Evolutionary conservation across 2,113 vertebrate genomes (phyloP), one percentile per base, ranked within the genome.

Genomic region (Dipodomys spectabilis): DNA sequence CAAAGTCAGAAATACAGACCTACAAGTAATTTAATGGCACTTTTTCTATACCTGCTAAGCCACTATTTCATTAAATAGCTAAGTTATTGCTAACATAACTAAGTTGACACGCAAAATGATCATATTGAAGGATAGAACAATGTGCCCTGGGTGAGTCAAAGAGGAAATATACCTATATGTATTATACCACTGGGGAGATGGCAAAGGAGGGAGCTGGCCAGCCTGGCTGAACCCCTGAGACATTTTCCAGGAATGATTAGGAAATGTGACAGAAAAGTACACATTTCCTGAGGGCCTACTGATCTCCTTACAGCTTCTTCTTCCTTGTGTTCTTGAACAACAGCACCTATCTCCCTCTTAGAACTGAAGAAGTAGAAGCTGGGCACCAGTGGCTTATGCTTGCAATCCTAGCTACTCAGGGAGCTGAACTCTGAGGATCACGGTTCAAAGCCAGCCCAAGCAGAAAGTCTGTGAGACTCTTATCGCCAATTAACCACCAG

Each of bases 161-260:
- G 49, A 49, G 49, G 22, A 57, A 28, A 28, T 39, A 23, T 20
- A 39, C 39, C 39, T 39, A 39, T 39, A 91, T 8, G 11, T 25
- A 2, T 6, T 25, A 1, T 5, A 9, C 7, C 12, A 4, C 35
- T 0, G 6, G 11, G 27, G 19, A 1, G 1, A 64, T 4, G 44
- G 22, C n/a, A 53, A 35, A 86, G 53, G n/a, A 64, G 15, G n/a
- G 8, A 67, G 3, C 16, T 39, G 19, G 12, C 16, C 20, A 32
- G 39, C 28, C 64, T 77, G 32, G 2, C 20, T 30, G 65, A 77
- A 23, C 30, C 3, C 35, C 53, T 25, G 8, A 35, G 12, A 57
- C 6, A 4, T 11, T 12, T 53, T 49, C 88, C 25, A 77, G n/a
- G 44, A 4, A 19, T 11, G 44, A 22, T 20, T 80, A 27, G 22